Conservation (phyloP, 2,113 vertebrate species). For the Azemiops feae region DNA sequence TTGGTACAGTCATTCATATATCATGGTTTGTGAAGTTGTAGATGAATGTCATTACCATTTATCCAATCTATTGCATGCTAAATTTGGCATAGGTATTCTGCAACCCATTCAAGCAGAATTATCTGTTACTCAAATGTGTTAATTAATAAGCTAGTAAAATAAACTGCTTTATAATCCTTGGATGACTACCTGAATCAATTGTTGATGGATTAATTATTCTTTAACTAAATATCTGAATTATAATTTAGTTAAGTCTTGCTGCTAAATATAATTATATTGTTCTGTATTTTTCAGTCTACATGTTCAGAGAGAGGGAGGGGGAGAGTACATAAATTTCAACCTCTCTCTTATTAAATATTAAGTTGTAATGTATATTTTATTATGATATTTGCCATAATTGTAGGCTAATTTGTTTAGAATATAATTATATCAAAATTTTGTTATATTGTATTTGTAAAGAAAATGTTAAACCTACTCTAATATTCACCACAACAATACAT, state of each 20-base stretch:
- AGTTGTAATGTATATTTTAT: not conserved
- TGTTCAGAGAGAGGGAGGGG: not conserved
- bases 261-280: constrained; percentile 4
- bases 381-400: not conserved
- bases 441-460: not conserved
- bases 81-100: not conserved
- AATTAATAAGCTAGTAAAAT: not conserved
- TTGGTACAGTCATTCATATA: not conserved
- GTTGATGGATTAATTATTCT: not conserved
- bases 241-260: not conserved
- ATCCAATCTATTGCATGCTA: not conserved
- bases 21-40: not conserved
- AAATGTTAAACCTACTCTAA: not conserved
- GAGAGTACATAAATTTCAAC: not conserved
- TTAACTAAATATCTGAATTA: not conserved
- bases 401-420: not conserved
- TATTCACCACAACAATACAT: not conserved
- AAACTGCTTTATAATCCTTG: not conserved
- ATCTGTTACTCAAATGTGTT: not conserved
- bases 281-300: not conserved
- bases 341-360: not conserved
- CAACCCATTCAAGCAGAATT: not conserved
- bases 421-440: not conserved
- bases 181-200: not conserved
- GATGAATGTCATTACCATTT: not conserved